Base-by-base conservation (phyloP, 2,888 invertebrate genomes). In the Drosophila multiciliata region DNA sequence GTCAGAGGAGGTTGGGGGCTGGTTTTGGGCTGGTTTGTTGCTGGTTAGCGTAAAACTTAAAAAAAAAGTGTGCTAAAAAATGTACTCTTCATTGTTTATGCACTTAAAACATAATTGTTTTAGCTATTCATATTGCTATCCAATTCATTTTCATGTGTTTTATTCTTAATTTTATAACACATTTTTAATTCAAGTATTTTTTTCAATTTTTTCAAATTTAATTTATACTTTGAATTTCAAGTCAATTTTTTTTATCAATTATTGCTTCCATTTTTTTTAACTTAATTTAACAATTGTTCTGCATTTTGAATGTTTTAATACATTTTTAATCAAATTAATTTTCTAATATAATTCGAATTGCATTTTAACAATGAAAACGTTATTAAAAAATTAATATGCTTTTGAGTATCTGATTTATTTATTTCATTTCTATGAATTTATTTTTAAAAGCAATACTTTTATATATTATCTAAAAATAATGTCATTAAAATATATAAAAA, bases 61-160 rank as follows among this genome's bases (percentile, higher is more conserved):
- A 26, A 26, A 3, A 45, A 26, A 23, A 48, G 48, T 38, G 40
- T 50, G 55, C 50, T 57, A 20, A 48, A 49, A 53, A 63, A 77
- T 54, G 68, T 76, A 68, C 35, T 35, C 6, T 11, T 20, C 2
- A 29, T 12, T 29, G 17, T 9, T 48, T n/a, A 15, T 26, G 33
- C n/a, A 49, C 36, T 23, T 9, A 11, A 45, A 29, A 35, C 17
- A 33, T 52, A 12, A 17, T 0, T 1, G 1, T 40, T 0, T 15
- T 9, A 6, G 4, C 15, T 2, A 5, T 17, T 26, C 2, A 20
- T 6, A 36, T 33, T 53, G 20, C 2, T 20, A 23, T 15, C 8
- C 7, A 33, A 52, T 15, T 53, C 15, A 7, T 20, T 12, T 20
- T 32, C 0, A 15, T 20, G 2, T 35, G 2, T 35, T 35, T 33